Base-by-base conservation (phyloP, 1,140 invertebrate genomes). In the Conus betulinus region DNA sequence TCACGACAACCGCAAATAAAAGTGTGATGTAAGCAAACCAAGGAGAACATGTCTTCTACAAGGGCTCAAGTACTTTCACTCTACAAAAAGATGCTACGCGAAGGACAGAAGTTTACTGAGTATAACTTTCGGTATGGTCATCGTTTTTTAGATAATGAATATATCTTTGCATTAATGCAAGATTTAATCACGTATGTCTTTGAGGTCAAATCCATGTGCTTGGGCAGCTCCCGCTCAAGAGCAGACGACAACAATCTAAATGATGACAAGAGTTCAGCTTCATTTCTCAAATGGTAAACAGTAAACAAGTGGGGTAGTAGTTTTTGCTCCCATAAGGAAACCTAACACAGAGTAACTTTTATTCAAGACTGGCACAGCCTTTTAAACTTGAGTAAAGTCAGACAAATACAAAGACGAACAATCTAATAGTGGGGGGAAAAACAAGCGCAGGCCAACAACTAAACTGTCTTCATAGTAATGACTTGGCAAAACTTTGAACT, bases 121-220 rank as follows among this genome's bases (percentile, higher is more conserved):
- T 94, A 94, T 84, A 94, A 93, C 89, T 94, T 92, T 87, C 91
- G 94, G 94, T 94, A 90, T 13, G 25, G 53, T 78, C 63, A 0
- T 51, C 5, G 78, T n/a, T 25, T n/a, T 17, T 15, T n/a, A 3
- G 23, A 39, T 27, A 39, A 67, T n/a, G 3, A 39, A 63, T 13
- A n/a, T 55, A 3, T 39, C 23, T 63, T 63, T 85, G 53, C 53
- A 84, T 20, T 17, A 55, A 84, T 13, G 55, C n/a, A 17, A 11
- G 8, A 27, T 25, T 55, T 23, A 53, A 13, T 10, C 8, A 1
- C 52, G 8, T 84, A 17, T 55, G 52, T 84, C 23, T 84, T 7
- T 84, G 7, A 81, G 27, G 52, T 81, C 25, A 51, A 81, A 81
- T 8, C 23, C 52, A 81, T 81, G 27, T 52, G 78, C 8, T 39